Percentiles rank a stretch among this genome's conserved stretches.
Conservation (phyloP, 1,140 invertebrate species). For the Papilio aristodemus region DNA sequence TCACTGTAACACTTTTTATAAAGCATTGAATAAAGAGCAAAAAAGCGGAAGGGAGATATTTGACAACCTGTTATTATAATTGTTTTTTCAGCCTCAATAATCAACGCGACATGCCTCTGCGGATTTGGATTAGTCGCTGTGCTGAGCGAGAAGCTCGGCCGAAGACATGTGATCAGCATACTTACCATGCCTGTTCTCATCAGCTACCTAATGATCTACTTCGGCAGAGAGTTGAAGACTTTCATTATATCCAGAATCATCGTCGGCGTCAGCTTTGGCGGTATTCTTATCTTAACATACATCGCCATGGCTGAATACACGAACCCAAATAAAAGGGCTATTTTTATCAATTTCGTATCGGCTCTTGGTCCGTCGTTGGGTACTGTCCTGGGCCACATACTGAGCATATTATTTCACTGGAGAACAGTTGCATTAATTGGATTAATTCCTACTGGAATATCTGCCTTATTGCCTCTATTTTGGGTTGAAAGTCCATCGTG, state of each 20-base stretch:
- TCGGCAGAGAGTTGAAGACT: neutral
- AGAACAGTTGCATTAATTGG: conserved; percentile 41
- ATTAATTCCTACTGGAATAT: conserved; percentile 38
- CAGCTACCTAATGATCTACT: conserved; percentile 8
- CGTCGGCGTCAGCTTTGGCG: conserved; percentile 19
- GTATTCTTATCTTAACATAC: neutral
- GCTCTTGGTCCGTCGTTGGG: conserved; percentile 31
- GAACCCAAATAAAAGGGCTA: neutral
- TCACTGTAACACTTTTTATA: too few relatives aligned
- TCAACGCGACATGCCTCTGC: too few relatives aligned
- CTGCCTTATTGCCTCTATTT: conserved; percentile 38
- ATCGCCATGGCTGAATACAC: conserved; percentile 19
- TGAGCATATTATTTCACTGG: conserved; percentile 40
- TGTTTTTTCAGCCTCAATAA: too few relatives aligned
- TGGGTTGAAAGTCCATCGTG: too few relatives aligned
- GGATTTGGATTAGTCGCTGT: too few relatives aligned
- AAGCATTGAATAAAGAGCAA: too few relatives aligned
- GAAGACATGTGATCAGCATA: too few relatives aligned
- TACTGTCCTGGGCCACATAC: conserved; percentile 22
- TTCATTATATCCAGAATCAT: conserved; percentile 10
- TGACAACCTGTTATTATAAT: too few relatives aligned
- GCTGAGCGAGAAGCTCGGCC: too few relatives aligned
- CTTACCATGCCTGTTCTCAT: conserved; percentile 5
- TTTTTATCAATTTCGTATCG: conserved; percentile 33
- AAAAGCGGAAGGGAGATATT: too few relatives aligned